Percentiles rank a stretch among this genome's conserved stretches.
Conservation (phyloP, 2,113 vertebrate species). For the Scomber colias region DNA sequence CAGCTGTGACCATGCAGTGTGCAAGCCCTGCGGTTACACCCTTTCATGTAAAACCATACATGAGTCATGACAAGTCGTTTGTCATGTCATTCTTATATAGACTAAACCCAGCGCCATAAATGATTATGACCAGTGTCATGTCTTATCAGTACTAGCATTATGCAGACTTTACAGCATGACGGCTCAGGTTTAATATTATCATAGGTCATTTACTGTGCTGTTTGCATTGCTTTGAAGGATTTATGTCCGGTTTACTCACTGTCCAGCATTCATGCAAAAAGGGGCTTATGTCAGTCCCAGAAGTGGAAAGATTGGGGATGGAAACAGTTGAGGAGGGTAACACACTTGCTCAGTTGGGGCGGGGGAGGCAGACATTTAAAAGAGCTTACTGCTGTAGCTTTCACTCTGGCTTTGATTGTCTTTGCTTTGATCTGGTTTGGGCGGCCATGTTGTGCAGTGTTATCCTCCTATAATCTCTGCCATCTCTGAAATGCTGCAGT, state of each 20-base stretch:
- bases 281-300: slow-evolving; percentile 60
- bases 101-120: slow-evolving; percentile 58
- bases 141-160: slow-evolving; percentile 72
- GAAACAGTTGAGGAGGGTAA: slow-evolving; percentile 72
- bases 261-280: slow-evolving; percentile 60
- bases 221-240: slow-evolving; percentile 81
- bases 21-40: slow-evolving; percentile 38
- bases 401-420: slow-evolving; percentile 84
- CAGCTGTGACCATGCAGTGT: slow-evolving; percentile 18
- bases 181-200: slow-evolving; percentile 70
- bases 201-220: slow-evolving; percentile 68
- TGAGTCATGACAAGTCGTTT: slow-evolving; percentile 68
- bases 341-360: slow-evolving; percentile 43
- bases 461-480: slow-evolving; percentile 80
- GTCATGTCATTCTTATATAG: slow-evolving; percentile 46
- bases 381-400: slow-evolving; percentile 82
- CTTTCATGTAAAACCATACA: slow-evolving; percentile 65
- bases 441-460: slow-evolving; percentile 79
- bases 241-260: slow-evolving; percentile 62
- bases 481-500: slow-evolving; percentile 71
- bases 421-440: slow-evolving; percentile 82
- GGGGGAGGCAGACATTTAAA: slow-evolving; percentile 74
- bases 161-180: slow-evolving; percentile 44
- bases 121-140: slow-evolving; percentile 71
- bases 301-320: slow-evolving; percentile 67